Conservation (phyloP, 64 coral and sea anemone genomes). For the Platygyra sinensis region DNA sequence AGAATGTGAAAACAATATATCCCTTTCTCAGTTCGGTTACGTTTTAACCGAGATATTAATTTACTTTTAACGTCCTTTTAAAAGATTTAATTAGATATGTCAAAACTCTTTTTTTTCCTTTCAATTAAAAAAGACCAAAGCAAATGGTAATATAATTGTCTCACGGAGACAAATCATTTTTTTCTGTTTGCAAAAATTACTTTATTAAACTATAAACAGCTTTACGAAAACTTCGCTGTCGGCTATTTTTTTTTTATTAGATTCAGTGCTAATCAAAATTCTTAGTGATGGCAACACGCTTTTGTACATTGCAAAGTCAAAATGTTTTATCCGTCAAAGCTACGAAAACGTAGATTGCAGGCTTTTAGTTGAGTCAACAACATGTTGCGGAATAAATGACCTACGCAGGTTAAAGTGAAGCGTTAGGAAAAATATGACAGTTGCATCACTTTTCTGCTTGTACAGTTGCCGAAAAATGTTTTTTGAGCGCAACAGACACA, state of each 20-base stretch:
- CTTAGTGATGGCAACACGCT: too few relatives aligned
- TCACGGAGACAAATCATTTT: background rate
- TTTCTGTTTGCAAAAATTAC: background rate
- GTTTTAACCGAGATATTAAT: too few relatives aligned
- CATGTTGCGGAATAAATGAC: background rate
- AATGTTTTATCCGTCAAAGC: background rate
- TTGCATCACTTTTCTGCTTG: background rate
- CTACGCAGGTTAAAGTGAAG: too few relatives aligned
- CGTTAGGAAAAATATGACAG: background rate
- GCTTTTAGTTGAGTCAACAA: constrained; percentile 50
- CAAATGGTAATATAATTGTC: background rate
- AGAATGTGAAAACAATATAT: too few relatives aligned
- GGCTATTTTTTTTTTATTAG: too few relatives aligned
- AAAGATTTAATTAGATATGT: too few relatives aligned
- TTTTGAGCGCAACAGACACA: too few relatives aligned
- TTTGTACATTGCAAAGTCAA: background rate
- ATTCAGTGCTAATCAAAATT: too few relatives aligned
- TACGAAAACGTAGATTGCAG: background rate
- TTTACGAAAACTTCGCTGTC: too few relatives aligned
- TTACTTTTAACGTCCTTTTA: too few relatives aligned
- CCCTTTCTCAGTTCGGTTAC: too few relatives aligned
- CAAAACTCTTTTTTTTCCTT: too few relatives aligned
- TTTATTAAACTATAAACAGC: background rate
- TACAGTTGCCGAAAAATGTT: background rate
- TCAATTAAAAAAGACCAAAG: background rate